Evolutionary conservation across 2,113 vertebrate species (phyloP).

Genomic region (Leuciscus idus): DNA sequence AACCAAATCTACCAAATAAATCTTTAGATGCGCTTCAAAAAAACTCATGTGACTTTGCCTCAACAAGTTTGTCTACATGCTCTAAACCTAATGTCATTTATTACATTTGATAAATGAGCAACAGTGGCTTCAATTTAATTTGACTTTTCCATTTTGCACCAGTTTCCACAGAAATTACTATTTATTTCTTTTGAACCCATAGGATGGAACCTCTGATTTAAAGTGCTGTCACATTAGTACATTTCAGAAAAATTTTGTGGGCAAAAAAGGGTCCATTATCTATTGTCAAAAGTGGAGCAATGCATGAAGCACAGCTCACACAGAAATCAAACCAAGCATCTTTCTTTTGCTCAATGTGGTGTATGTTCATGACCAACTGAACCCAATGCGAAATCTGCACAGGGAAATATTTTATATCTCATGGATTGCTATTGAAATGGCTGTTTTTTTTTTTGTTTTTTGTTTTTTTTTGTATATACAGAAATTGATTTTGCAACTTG

Average conservation of each 20-base stretch:
- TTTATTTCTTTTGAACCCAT: not conserved
- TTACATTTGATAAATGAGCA: not conserved
- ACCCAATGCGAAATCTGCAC: not conserved
- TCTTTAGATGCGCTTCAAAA: not conserved
- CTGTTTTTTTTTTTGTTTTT: not conserved
- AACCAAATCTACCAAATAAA: not conserved
- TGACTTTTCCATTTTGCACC: not conserved
- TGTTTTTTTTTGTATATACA: not conserved
- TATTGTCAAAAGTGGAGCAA: not conserved
- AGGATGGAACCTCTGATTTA: not conserved
- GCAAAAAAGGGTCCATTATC: not conserved
- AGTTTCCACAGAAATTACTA: not conserved
- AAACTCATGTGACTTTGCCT: not conserved
- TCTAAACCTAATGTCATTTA: not conserved
- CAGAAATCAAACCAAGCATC: not conserved
- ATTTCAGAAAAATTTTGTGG: not conserved
- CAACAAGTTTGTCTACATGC: not conserved
- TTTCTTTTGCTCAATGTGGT: not conserved
- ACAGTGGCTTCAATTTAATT: not conserved
- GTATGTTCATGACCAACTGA: not conserved
- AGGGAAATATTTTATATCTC: not conserved
- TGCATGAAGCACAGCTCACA: not conserved
- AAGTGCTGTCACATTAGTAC: not conserved
- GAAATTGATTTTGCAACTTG: not conserved
- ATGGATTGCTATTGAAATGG: not conserved